Percentiles rank a stretch among this genome's conserved stretches.
Evolutionary conservation across 23 tunicate species (phyloP).

Genomic region (Ciona savignyi): DNA sequence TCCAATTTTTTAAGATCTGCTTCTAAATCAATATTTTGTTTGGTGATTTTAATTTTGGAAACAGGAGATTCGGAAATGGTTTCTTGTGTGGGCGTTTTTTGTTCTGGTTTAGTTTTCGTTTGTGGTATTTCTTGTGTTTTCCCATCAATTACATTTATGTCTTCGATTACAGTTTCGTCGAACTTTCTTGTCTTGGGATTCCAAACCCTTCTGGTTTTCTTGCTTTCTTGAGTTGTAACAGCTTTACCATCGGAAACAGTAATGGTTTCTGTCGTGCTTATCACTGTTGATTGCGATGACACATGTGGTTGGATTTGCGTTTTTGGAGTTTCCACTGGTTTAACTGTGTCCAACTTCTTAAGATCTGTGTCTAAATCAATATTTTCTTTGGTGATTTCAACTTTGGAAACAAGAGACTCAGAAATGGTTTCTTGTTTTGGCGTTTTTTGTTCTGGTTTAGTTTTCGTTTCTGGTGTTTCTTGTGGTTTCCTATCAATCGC

Average conservation of each 20-base stretch:
- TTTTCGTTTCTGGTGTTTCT: conserved; percentile 10
- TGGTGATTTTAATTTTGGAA: neutral
- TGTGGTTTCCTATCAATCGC: neutral
- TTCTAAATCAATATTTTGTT: neutral
- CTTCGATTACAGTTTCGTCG: conserved; percentile 23
- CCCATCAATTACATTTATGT: neutral
- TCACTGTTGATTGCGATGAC: neutral
- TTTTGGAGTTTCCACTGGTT: neutral
- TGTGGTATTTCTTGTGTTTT: neutral
- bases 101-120: neutral
- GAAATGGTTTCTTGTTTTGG: neutral
- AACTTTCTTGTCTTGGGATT: conserved; percentile 42
- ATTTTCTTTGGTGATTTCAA: neutral
- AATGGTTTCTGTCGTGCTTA: neutral
- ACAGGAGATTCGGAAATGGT: neutral
- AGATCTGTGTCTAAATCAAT: neutral
- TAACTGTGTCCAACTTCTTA: neutral
- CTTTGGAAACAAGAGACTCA: neutral
- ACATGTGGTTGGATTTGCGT: neutral
- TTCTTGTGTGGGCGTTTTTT: neutral
- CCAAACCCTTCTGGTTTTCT: conserved; percentile 39
- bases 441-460: neutral
- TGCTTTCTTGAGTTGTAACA: neutral
- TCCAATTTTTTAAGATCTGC: neutral
- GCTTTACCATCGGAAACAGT: neutral